Percentiles rank a stretch among this genome's conserved stretches.
Conservation (phyloP, 2,888 invertebrate species). For the Drosophila heteroneura region DNA sequence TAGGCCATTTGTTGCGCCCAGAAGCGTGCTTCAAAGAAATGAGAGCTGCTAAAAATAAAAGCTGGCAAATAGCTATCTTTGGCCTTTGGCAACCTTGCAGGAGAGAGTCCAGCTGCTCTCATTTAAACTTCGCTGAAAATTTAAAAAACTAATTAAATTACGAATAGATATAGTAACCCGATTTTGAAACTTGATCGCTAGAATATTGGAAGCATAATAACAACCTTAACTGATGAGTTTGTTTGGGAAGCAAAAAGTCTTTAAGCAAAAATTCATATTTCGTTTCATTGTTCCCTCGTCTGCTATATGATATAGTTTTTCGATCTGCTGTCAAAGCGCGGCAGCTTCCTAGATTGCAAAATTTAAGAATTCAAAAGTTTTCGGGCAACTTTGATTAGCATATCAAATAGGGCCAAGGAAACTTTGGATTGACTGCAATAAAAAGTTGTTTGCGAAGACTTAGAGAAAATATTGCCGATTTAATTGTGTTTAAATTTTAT, state of each 20-base stretch:
- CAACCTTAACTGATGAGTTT: no score
- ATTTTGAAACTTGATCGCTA: not conserved
- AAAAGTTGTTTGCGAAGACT: not conserved
- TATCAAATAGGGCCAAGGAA: not conserved
- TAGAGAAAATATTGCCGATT: not conserved
- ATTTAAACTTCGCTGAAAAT: not conserved
- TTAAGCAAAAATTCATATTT: not conserved
- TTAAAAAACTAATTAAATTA: not conserved
- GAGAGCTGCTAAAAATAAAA: not conserved
- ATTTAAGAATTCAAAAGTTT: not conserved
- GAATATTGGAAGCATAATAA: no score
- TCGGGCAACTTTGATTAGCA: not conserved
- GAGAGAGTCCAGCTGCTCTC: not conserved
- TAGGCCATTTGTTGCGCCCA: conserved; percentile 45
- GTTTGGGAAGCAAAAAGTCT: not conserved
- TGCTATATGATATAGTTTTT: not conserved
- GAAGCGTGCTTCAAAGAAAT: conserved; percentile 24
- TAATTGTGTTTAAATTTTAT: not conserved
- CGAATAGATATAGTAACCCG: not conserved
- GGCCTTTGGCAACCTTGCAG: not conserved
- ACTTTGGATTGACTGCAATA: not conserved
- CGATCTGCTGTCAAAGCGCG: not conserved
- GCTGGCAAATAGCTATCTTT: not conserved
- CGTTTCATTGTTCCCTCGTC: not conserved
- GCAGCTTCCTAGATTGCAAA: not conserved